Conservation (phyloP, 2,888 invertebrate genomes). For the Unio delphinus region DNA sequence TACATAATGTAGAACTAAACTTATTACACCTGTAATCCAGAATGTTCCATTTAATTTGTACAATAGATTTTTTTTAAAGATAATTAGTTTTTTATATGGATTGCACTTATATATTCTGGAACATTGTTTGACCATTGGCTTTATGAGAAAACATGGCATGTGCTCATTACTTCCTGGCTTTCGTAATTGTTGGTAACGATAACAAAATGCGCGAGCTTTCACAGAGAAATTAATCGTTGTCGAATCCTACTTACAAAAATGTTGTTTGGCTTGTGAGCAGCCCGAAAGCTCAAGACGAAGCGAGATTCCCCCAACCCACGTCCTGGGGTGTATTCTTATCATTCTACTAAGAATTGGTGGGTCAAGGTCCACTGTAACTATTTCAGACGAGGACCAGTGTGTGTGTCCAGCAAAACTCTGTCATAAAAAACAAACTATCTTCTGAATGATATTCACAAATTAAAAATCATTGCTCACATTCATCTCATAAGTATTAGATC, state of each 20-base stretch:
- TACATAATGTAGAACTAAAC: too few relatives aligned
- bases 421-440: conserved; percentile 7
- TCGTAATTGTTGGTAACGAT: too few relatives aligned
- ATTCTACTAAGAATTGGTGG: conserved; percentile 39
- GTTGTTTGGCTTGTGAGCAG: conserved; percentile 46
- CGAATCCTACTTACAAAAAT: conserved; percentile 48
- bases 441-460: too few relatives aligned
- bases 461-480: neutral
- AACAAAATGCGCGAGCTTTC: too few relatives aligned
- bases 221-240: neutral
- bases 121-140: too few relatives aligned
- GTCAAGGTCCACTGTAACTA: conserved; percentile 37
- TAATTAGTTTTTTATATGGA: too few relatives aligned
- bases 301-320: conserved; percentile 46
- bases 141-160: too few relatives aligned
- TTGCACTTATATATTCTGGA: too few relatives aligned
- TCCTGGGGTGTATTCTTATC: conserved; percentile 48
- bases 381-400: conserved; percentile 36
- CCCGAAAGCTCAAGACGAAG: conserved; percentile 54
- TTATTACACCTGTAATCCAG: too few relatives aligned
- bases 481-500: neutral
- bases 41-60: too few relatives aligned
- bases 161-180: too few relatives aligned
- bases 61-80: too few relatives aligned
- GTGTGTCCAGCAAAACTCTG: conserved; percentile 46